These are phyloP conservation scores for Betta splendens DNA, from an alignment of 2,797 vertebrate genomes.

Conservation along the genomic window DNA sequence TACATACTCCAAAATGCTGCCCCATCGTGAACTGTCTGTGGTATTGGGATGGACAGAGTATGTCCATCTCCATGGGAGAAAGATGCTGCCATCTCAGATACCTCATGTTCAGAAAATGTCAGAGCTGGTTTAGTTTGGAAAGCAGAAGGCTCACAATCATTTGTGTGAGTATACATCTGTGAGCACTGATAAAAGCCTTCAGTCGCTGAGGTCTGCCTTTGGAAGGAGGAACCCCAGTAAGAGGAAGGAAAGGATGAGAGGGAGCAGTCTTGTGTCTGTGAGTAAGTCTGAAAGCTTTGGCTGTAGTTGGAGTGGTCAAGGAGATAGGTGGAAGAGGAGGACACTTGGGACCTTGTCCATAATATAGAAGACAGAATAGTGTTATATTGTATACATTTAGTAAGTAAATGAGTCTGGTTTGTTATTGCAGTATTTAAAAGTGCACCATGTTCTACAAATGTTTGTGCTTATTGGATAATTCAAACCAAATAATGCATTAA, in stretches of 20 bases:
- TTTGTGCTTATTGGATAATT: no score
- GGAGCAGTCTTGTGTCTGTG: slow-evolving; percentile 28
- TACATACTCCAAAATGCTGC: slow-evolving; percentile 36
- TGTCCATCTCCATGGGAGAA: slow-evolving; percentile 7
- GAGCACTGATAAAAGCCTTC: slow-evolving; percentile 40
- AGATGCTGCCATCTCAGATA: slow-evolving; percentile 18
- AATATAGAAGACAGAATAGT: not conserved
- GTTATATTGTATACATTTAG: slow-evolving; percentile 11
- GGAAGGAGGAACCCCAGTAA: slow-evolving; percentile 43
- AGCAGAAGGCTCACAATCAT: slow-evolving; percentile 11
- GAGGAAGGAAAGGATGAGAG: slow-evolving; percentile 30
- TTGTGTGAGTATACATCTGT: slow-evolving; percentile 49
- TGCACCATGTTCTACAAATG: no score
- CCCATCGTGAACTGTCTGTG: slow-evolving; percentile 8
- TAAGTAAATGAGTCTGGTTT: not conserved
- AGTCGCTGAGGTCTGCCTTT: slow-evolving; percentile 27
- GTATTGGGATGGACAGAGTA: slow-evolving; percentile 27
- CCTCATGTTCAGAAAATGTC: slow-evolving; percentile 29
- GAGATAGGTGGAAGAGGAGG: slow-evolving; percentile 8
- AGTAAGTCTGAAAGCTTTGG: slow-evolving; percentile 28
- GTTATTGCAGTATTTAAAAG: not conserved
- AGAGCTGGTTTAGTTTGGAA: slow-evolving; percentile 30
- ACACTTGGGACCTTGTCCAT: slow-evolving; percentile 31
- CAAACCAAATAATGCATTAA: no score
- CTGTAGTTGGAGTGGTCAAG: slow-evolving; percentile 11